Conservation (phyloP, 2,888 invertebrate species). For the Blomia tropicalis region DNA sequence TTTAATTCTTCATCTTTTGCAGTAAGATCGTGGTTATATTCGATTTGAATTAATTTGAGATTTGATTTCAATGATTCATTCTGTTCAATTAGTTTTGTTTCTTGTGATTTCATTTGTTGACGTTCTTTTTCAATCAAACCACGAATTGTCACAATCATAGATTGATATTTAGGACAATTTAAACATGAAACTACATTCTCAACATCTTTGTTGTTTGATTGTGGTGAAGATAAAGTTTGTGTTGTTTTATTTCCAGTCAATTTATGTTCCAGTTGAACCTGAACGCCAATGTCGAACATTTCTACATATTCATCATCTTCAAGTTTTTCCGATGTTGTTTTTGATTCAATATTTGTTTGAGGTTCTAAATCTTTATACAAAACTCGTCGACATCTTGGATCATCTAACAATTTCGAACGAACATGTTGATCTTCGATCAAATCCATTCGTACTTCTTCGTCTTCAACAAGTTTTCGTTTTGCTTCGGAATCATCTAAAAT, state of each 20-base stretch:
- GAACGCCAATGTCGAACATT: background rate
- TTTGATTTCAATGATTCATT: background rate
- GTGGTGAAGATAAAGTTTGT: background rate
- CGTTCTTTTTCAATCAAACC: background rate
- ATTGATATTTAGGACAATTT: background rate
- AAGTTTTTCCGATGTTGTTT: background rate
- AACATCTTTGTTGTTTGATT: background rate
- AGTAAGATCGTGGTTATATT: background rate
- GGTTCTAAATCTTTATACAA: background rate
- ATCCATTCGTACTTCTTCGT: background rate
- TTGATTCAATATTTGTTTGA: background rate
- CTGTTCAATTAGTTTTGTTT: background rate
- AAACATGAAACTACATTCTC: too few relatives aligned
- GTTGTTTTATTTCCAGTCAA: background rate
- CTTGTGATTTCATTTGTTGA: background rate
- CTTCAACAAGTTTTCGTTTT: background rate
- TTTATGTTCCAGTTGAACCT: background rate
- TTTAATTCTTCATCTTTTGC: background rate
- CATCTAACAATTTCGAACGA: background rate
- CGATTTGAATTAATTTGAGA: background rate
- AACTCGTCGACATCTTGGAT: background rate
- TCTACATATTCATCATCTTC: constrained; percentile 9
- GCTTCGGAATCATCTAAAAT: background rate
- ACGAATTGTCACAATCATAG: background rate
- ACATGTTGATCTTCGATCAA: background rate